Conservation (phyloP, 2,888 invertebrate genomes). For the Rotaria sp. region DNA sequence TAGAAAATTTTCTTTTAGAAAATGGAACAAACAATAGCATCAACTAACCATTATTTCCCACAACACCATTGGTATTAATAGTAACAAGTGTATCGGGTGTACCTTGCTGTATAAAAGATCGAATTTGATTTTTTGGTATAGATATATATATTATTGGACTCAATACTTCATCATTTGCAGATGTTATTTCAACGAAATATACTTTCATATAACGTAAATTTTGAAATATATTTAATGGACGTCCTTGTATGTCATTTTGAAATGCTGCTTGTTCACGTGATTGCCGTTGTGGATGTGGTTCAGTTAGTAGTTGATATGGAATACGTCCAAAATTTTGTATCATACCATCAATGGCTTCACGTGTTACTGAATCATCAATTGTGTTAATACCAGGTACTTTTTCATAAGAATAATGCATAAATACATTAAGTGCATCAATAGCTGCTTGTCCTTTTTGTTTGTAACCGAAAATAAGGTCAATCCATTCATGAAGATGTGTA, state of each 20-base stretch:
- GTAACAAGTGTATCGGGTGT: constrained; percentile 57
- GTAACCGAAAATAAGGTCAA: constrained; percentile 58
- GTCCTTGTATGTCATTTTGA: constrained; percentile 44
- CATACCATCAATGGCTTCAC: constrained; percentile 61
- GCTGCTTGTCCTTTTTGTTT: constrained; percentile 58
- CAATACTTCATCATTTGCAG: constrained; percentile 24
- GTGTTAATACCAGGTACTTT: constrained; percentile 58
- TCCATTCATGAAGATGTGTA: constrained; percentile 56
- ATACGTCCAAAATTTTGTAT: constrained; percentile 59
- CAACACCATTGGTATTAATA: constrained; percentile 30
- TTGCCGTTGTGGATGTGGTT: constrained; percentile 58
- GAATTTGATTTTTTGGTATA: constrained; percentile 52
- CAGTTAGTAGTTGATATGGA: constrained; percentile 55
- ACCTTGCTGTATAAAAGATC: constrained; percentile 53
- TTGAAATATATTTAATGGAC: not conserved
- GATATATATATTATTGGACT: constrained; percentile 52
- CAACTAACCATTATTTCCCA: constrained; percentile 34
- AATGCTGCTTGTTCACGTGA: constrained; percentile 53
- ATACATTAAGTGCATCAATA: constrained; percentile 56
- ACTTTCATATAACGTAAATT: too few species aligned
- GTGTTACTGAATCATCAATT: constrained; percentile 59
- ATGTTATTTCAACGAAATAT: too few species aligned
- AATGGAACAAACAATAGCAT: not conserved
- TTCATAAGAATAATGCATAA: constrained; percentile 60
- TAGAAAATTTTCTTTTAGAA: not conserved